A percentile compares a stretch with the other conserved stretches of the same genome.
Evolutionary conservation across 53 echinoderm and acorn worm species (phyloP).

Genomic region (Mesocentrotus franciscanus): DNA sequence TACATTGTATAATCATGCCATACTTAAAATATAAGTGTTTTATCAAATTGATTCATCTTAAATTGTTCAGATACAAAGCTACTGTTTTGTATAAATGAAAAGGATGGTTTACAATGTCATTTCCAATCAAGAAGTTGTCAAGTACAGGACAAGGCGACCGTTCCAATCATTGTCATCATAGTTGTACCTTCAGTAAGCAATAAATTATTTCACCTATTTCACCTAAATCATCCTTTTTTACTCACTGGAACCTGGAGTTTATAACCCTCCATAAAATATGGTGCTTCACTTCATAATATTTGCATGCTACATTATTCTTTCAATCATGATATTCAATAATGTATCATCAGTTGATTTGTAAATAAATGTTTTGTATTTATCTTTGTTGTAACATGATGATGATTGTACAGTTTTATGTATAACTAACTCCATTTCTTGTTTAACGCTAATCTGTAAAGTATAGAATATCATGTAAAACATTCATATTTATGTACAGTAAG

Average conservation of each 20-base stretch:
- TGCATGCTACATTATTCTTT: not conserved
- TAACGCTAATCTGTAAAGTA: not conserved
- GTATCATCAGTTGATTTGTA: not conserved
- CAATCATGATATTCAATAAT: not conserved
- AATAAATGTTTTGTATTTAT: constrained; percentile 51
- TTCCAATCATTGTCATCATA: too few species aligned
- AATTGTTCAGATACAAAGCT: not conserved
- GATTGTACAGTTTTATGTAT: constrained; percentile 28
- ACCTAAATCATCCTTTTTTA: too few species aligned
- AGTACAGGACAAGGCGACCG: too few species aligned
- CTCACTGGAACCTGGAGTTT: not conserved
- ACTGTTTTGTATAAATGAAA: not conserved
- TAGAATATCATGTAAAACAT: not conserved
- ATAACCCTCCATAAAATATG: not conserved
- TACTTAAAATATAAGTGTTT: too few species aligned
- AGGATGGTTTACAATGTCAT: not conserved
- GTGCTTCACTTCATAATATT: not conserved
- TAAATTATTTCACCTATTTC: too few species aligned
- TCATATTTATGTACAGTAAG: not conserved
- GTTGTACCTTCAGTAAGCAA: too few species aligned
- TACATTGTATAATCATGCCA: too few species aligned
- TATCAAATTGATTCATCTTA: too few species aligned
- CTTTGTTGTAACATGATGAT: not conserved
- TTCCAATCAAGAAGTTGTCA: not conserved
- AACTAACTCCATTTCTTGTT: not conserved